These are phyloP conservation scores for Drosophila yooni DNA, from an alignment of 2,888 invertebrate species.

Conservation along the genomic window DNA sequence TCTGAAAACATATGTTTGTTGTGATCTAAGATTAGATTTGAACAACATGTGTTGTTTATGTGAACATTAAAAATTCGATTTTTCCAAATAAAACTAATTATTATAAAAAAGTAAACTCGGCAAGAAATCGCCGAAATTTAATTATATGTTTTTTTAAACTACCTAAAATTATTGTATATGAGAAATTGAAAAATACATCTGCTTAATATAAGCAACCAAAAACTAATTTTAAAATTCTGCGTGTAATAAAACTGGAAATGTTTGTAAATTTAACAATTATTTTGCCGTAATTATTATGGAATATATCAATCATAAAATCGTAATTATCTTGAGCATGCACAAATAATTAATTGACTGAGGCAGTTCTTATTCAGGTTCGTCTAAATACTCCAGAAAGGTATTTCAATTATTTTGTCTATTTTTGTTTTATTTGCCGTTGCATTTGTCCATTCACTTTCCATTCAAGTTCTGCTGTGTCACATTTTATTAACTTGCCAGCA, in stretches of 20 bases:
- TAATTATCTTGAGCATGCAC: not conserved
- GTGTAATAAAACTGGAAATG: too few species aligned
- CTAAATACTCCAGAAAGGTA: not conserved
- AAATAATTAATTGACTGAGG: not conserved
- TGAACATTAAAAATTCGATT: not conserved
- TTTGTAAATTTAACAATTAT: rapidly evolving
- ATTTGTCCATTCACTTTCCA: too few species aligned
- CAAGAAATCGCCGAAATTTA: not conserved
- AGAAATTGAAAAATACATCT: not conserved
- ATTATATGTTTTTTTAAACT: not conserved
- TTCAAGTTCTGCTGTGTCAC: not conserved
- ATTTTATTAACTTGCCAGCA: not conserved
- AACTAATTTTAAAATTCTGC: not conserved
- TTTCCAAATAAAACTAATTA: not conserved
- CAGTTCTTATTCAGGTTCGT: not conserved
- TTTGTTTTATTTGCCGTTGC: not conserved
- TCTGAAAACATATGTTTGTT: not conserved
- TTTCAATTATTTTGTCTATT: not conserved
- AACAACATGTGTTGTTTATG: not conserved
- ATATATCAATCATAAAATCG: not conserved
- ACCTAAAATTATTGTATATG: not conserved
- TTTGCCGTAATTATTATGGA: not conserved
- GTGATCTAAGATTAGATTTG: not conserved
- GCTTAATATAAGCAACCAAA: not conserved
- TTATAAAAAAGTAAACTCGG: too few species aligned